Evolutionary conservation across 2,797 vertebrate genomes (phyloP), one percentile per base, ranked within the genome.

Genomic region (Sebastes vulpes): DNA sequence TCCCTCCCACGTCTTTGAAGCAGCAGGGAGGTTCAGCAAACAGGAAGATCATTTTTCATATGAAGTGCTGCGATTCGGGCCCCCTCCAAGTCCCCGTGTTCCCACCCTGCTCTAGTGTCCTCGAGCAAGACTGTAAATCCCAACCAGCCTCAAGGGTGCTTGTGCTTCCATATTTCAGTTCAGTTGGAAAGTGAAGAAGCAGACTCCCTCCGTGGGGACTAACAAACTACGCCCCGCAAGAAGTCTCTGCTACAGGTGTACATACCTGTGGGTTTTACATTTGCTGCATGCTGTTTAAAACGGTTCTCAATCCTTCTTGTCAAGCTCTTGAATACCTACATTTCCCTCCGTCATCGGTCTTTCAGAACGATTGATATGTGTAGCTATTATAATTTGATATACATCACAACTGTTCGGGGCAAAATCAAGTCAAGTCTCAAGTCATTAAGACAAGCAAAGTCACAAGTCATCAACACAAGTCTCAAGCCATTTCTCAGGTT

Each of bases 21-120:
- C 82, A 65, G 82, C 72, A 18, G 67, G 61, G 59, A 25, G 69
- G 28, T 70, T 75, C 16, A 65, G 64, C 76, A 63, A 79, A 78
- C 66, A 11, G 72, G 70, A 29, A 31, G 68, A 77, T 78, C 75
- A 83, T 89, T 81, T 65, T 82, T 90, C 88, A 87, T 61, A 38
- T 71, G 66, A 77, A 83, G 65, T 70, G 82, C 50, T 48, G 58
- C 2, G 38, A 70, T 60, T 78, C 58, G 20, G 46, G 8, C 54
- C 59, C 42, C 54, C 64, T 59, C 57, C 18, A 29, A 21, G 61
- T 82, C 35, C 53, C 53, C 70, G n/a, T 46, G 67, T 78, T 79
- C 64, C 67, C 57, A 18, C 25, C 46, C 67, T 23, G 68, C 65
- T 82, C 28, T 14, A 7, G 50, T 61, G 79, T 84, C 73, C 86